Evolutionary conservation across 2,113 vertebrate genomes (phyloP).

Genomic region (Cebidichthys violaceus): DNA sequence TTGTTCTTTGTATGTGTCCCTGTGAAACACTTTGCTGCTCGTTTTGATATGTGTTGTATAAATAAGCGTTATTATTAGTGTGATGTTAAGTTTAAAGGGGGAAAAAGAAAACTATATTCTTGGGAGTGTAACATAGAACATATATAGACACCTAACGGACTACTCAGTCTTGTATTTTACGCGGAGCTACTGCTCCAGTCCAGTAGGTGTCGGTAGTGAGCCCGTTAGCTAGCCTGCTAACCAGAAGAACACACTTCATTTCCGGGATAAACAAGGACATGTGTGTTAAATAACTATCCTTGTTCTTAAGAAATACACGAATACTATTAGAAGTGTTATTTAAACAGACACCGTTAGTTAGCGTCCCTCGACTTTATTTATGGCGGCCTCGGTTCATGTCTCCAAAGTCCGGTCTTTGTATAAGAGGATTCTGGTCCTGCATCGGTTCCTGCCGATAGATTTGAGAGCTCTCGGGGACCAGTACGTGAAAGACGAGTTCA

Average conservation of each 20-base stretch:
- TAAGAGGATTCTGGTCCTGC: constrained; percentile 87
- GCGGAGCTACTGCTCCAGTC: background rate
- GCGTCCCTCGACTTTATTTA: background rate
- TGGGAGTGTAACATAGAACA: no score
- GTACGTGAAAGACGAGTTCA: constrained; percentile 94
- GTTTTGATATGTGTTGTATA: no score
- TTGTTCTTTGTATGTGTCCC: no score
- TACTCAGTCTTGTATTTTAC: background rate
- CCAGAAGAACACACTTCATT: background rate
- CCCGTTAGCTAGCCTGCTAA: rapidly evolving
- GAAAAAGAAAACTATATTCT: no score
- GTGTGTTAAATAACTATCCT: constrained; percentile 51
- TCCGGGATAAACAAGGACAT: constrained; percentile 63
- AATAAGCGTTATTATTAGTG: no score
- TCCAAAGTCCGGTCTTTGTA: constrained; percentile 84
- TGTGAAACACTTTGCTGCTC: no score
- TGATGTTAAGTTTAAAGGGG: no score
- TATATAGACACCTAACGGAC: no score
- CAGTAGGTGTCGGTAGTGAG: constrained; percentile 9
- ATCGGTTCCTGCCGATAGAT: constrained; percentile 87
- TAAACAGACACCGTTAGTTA: no score
- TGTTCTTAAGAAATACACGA: background rate
- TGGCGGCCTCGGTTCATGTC: constrained; percentile 76
- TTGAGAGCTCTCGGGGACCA: constrained; percentile 89
- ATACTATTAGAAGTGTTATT: no score